These are phyloP conservation scores for Oscheius onirici DNA, from an alignment of 2,888 invertebrate species.

Conservation along the genomic window DNA sequence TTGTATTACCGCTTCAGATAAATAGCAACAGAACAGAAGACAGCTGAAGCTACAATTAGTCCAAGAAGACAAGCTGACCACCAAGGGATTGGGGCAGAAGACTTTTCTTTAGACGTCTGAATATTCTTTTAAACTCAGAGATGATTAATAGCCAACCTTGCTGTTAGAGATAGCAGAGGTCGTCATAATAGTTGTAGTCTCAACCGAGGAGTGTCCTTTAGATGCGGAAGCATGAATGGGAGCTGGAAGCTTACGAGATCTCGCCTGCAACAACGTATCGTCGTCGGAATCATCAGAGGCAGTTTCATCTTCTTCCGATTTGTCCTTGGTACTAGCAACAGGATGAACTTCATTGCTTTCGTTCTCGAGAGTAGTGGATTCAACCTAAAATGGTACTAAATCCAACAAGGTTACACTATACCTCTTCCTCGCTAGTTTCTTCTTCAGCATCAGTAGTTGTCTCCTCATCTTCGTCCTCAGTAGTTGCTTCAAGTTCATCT, in stretches of 20 bases:
- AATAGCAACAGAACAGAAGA: slow-evolving; percentile 12
- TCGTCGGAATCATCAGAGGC: slow-evolving; percentile 2
- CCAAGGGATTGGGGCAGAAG: slow-evolving; percentile 20
- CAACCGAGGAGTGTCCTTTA: slow-evolving; percentile 4
- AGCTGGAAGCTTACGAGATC: slow-evolving; percentile 20
- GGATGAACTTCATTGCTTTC: slow-evolving; percentile 30
- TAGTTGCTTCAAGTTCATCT: slow-evolving; percentile 1
- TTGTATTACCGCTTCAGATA: slow-evolving; percentile 5
- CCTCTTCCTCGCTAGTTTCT: slow-evolving; percentile 37
- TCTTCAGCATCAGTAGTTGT: slow-evolving; percentile 30
- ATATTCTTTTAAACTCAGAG: background rate
- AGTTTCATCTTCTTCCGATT: slow-evolving; percentile 33
- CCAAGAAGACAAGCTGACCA: slow-evolving; percentile 29
- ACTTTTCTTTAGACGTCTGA: slow-evolving; percentile 3
- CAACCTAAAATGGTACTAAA: background rate
- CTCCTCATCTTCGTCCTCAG: background rate
- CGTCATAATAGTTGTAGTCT: slow-evolving; percentile 15
- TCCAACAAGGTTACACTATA: background rate
- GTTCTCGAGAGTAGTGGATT: background rate
- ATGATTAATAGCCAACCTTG: background rate
- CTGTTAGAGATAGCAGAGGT: slow-evolving; percentile 20
- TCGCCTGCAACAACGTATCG: slow-evolving; percentile 13
- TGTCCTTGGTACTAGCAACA: slow-evolving; percentile 35
- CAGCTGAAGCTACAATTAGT: slow-evolving; percentile 3
- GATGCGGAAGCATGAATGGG: slow-evolving; percentile 28